These are phyloP conservation scores for Tapera naevia DNA, from an alignment of 2,797 vertebrate species.

Conservation along the genomic window DNA sequence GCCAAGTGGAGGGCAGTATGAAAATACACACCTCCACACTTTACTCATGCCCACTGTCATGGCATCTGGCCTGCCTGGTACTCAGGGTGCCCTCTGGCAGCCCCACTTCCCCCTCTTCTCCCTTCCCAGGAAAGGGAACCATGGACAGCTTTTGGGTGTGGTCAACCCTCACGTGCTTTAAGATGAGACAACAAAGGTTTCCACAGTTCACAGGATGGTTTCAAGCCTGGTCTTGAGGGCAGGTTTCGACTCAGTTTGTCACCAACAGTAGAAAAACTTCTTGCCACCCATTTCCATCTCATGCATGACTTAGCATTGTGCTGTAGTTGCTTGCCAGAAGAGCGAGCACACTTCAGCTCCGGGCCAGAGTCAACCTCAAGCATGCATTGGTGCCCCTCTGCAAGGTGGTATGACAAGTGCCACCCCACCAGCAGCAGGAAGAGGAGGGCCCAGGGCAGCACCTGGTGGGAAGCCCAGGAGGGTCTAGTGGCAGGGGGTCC, in stretches of 20 bases:
- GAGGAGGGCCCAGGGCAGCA: background rate
- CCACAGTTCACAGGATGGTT: background rate
- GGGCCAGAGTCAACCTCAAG: background rate
- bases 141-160: background rate
- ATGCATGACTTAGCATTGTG: background rate
- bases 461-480: background rate
- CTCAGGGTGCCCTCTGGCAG: background rate
- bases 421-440: background rate
- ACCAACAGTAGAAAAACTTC: background rate
- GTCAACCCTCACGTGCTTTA: background rate
- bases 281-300: background rate
- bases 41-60: background rate
- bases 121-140: background rate
- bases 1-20: background rate
- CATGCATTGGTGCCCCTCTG: background rate
- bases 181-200: background rate
- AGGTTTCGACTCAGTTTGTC: background rate
- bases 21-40: background rate
- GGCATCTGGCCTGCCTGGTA: background rate
- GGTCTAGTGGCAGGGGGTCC: background rate
- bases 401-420: background rate
- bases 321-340: background rate
- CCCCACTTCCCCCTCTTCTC: rapidly evolving
- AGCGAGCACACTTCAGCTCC: background rate
- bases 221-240: background rate